These are phyloP conservation scores for Eupsilia transversa DNA, from an alignment of 2,888 invertebrate species.

Conservation along the genomic window DNA sequence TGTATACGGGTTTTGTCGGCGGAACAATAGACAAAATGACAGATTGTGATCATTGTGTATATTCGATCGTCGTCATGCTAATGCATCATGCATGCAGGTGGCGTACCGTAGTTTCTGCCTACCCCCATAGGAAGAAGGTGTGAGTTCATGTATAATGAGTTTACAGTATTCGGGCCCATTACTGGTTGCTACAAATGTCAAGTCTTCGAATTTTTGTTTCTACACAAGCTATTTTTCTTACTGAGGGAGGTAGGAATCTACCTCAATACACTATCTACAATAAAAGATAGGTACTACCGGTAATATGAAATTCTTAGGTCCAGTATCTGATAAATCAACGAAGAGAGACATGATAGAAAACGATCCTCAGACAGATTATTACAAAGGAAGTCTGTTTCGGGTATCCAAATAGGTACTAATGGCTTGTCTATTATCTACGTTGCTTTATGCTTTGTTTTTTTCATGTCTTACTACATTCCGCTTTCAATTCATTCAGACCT, in stretches of 20 bases:
- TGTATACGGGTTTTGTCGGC: no score
- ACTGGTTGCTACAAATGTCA: no score
- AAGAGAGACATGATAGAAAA: background rate
- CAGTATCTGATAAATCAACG: background rate
- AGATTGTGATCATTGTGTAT: no score
- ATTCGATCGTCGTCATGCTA: no score
- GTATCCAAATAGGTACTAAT: background rate
- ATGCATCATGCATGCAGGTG: no score
- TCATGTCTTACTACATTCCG: background rate
- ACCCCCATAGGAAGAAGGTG: no score
- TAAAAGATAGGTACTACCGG: background rate
- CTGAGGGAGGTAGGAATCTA: background rate
- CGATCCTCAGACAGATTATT: background rate
- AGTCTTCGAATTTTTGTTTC: background rate
- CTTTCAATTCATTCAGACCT: constrained; percentile 14
- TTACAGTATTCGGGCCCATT: no score
- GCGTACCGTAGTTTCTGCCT: no score
- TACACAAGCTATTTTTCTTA: background rate
- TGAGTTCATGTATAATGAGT: no score
- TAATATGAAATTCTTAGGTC: background rate
- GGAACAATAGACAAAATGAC: no score
- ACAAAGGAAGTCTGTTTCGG: background rate
- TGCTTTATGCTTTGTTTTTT: constrained; percentile 7
- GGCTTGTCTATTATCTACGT: background rate
- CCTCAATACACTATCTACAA: no score